Evolutionary conservation across 2,113 vertebrate genomes (phyloP).

Genomic region (Piprites chloris): DNA sequence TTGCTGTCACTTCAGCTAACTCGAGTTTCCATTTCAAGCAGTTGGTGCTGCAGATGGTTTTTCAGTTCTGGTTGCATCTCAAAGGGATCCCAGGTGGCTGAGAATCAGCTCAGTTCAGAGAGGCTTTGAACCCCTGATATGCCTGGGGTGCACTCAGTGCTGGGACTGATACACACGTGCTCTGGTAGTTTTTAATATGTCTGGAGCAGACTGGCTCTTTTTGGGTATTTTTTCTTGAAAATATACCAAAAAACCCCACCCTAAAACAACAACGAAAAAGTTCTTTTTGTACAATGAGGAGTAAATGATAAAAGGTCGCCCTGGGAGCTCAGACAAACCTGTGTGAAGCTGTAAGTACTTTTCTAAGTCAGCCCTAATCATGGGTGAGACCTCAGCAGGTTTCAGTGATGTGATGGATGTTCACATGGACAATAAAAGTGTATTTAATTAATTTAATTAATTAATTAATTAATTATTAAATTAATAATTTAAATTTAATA

Average conservation of each 20-base stretch:
- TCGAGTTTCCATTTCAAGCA: not conserved
- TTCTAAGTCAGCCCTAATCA: not conserved
- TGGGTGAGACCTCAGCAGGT: not conserved
- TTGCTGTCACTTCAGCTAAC: not conserved
- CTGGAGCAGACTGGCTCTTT: not conserved
- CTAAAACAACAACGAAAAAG: accelerated
- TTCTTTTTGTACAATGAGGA: not conserved
- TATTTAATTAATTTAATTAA: no score
- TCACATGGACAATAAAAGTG: not conserved
- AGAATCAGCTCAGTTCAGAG: not conserved
- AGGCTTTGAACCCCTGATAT: not conserved
- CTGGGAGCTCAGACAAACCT: not conserved
- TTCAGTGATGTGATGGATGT: not conserved
- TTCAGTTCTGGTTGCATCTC: not conserved
- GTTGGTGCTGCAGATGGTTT: not conserved
- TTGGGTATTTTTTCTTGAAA: not conserved
- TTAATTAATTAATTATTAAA: no score
- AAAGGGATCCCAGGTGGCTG: not conserved
- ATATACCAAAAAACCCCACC: not conserved
- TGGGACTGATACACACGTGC: accelerated
- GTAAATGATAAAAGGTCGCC: not conserved
- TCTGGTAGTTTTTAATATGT: not conserved
- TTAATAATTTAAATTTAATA: no score
- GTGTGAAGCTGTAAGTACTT: not conserved
- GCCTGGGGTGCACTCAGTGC: accelerated